Evolutionary conservation across 1,140 invertebrate genomes (phyloP).

Genomic region (Pseudobourletiella spinata): DNA sequence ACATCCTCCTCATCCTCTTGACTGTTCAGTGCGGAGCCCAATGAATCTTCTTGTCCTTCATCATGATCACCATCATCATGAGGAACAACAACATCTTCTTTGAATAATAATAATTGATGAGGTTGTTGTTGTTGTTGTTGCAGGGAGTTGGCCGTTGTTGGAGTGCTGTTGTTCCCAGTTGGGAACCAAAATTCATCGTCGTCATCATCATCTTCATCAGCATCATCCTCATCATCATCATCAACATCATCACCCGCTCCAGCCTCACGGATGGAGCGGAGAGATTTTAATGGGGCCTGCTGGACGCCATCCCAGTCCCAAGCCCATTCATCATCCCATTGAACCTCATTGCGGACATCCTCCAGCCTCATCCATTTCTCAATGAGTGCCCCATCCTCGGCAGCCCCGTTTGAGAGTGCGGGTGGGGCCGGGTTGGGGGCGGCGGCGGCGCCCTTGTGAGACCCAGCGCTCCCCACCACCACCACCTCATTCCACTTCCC

Average conservation of each 20-base stretch:
- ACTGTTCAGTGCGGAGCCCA: background rate
- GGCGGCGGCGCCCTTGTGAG: background rate
- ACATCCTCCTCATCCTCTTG: background rate
- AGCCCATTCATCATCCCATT: constrained; percentile 33
- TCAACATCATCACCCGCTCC: background rate
- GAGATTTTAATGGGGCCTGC: constrained; percentile 6
- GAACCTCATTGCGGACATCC: constrained; percentile 26
- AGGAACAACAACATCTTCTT: no score
- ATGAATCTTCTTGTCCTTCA: no score
- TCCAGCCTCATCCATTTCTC: constrained; percentile 36
- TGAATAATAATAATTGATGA: no score
- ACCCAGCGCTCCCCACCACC: background rate
- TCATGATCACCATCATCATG: background rate
- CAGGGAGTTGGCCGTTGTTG: background rate
- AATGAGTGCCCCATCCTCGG: constrained; percentile 29
- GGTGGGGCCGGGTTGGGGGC: background rate
- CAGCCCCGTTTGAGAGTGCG: background rate
- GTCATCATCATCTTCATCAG: background rate
- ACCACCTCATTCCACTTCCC: background rate
- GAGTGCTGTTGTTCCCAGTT: no score
- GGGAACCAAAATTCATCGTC: background rate
- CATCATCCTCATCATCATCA: background rate
- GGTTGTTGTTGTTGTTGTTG: background rate
- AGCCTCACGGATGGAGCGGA: background rate
- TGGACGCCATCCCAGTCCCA: constrained; percentile 34